Evolutionary conservation across 2,797 vertebrate genomes (phyloP).

Genomic region (Florisuga fusca): DNA sequence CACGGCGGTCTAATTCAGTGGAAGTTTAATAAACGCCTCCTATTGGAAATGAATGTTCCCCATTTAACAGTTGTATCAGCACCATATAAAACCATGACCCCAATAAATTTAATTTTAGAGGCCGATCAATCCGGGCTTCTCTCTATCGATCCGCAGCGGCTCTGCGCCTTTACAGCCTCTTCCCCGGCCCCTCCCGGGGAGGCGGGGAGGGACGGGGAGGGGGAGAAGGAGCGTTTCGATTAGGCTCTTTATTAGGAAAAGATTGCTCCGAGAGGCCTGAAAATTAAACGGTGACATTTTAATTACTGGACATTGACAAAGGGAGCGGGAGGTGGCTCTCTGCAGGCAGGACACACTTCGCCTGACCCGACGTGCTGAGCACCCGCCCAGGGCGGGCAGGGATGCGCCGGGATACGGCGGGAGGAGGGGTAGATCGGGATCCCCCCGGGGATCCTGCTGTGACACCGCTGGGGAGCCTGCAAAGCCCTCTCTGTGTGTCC

Average conservation of each 20-base stretch:
- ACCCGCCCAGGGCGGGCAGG: neutral
- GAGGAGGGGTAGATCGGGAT: neutral
- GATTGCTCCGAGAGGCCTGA: slow-evolving; percentile 88
- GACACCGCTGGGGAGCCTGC: neutral
- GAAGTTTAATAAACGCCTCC: slow-evolving; percentile 91
- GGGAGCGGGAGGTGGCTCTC: slow-evolving; percentile 60
- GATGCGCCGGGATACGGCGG: neutral
- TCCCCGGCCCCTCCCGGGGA: slow-evolving; percentile 63
- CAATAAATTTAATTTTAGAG: slow-evolving; percentile 96
- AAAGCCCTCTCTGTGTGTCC: neutral
- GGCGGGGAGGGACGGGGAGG: slow-evolving; percentile 1
- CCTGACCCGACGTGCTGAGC: neutral
- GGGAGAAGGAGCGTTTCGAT: slow-evolving; percentile 88
- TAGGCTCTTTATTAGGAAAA: slow-evolving; percentile 88
- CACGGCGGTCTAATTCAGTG: slow-evolving; percentile 85
- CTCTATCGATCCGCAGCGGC: slow-evolving; percentile 86
- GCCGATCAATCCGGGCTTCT: slow-evolving; percentile 89
- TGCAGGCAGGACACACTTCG: neutral
- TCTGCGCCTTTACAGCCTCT: slow-evolving; percentile 80
- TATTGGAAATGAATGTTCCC: slow-evolving; percentile 91
- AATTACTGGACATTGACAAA: slow-evolving; percentile 96
- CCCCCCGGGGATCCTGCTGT: neutral
- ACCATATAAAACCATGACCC: slow-evolving; percentile 92
- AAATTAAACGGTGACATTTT: slow-evolving; percentile 97
- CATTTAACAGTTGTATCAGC: slow-evolving; percentile 94